phyloP scores from a whole-genome alignment of 2,888 invertebrate genomes.

The Agriopis marginaria region DNA sequence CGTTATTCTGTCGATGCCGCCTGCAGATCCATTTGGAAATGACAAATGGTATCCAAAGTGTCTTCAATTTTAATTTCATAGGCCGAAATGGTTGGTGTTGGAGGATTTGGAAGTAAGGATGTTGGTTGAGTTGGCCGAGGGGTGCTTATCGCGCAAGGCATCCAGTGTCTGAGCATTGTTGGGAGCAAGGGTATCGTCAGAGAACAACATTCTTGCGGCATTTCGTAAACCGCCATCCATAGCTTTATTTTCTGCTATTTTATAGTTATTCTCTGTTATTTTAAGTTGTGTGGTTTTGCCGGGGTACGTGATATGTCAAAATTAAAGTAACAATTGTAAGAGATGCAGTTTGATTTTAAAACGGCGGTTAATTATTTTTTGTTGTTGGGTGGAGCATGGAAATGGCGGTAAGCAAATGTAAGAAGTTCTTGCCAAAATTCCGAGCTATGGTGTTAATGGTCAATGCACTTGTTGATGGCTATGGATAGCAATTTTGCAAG shows the following conservation, averaged over 20 bases:
- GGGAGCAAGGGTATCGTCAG: too few relatives aligned
- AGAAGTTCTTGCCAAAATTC: neutral
- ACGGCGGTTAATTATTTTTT: neutral
- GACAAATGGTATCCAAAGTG: too few relatives aligned
- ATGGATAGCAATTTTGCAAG: neutral
- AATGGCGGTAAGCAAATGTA: neutral
- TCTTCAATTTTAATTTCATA: too few relatives aligned
- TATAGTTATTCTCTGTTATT: too few relatives aligned
- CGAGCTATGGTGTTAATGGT: neutral
- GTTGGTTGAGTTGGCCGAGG: neutral
- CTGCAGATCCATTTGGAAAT: too few relatives aligned
- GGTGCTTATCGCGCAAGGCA: neutral
- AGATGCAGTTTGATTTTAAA: neutral
- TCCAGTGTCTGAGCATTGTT: too few relatives aligned
- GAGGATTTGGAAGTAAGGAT: neutral
- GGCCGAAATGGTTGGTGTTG: neutral
- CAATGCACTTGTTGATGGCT: neutral
- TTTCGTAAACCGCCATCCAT: neutral
- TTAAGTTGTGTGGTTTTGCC: neutral
- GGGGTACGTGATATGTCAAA: neutral
- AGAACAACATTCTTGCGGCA: too few relatives aligned
- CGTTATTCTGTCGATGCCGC: too few relatives aligned
- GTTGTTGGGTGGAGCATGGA: neutral
- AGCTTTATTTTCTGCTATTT: neutral
- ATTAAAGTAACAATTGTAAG: neutral